Evolutionary conservation across 2,113 vertebrate genomes (phyloP), one percentile per base, ranked within the genome.

Genomic region (Pseudolaguvia tuberculata): DNA sequence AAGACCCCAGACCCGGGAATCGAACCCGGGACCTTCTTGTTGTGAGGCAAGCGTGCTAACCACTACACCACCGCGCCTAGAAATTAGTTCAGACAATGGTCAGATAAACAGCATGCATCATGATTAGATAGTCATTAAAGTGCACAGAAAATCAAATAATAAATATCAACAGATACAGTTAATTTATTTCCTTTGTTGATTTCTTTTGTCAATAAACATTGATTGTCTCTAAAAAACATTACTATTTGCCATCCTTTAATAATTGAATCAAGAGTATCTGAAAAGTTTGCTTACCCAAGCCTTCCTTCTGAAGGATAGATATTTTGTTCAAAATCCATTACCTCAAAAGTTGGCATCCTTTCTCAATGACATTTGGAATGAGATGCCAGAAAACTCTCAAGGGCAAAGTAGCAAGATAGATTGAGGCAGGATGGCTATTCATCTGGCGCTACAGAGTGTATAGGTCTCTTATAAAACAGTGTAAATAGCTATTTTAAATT

Each of bases 371-470:
- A 73, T 79, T 79, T 74, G 25, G 25, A 68, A 68, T 65, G 25
- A 69, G 63, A 59, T 77, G 77, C 77, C 80, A 76, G 65, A 70
- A 76, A 79, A 76, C 77, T 55, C 70, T 73, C 73, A 76, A 79
- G 80, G 73, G 67, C 77, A 76, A 81, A 63, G 61, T 14, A 29
- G 35, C 25, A 76, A 68, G 69, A 67, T 56, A 53, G 73, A 66
- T 23, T 42, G 53, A 21, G 21, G 61, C 23, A 21, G 48, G 62
- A 72, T 27, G 2, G 72, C 58, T 17, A 65, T 56, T 73, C 67
- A 76, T 76, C 68, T 72, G 56, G 56, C 59, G 39, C 47, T 65
- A 55, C 45, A 58, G 52, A 67, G 63, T 67, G 67, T 75, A 20
- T 51, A 50, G 15, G 31, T 79, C 23, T 68, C 31, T 74, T 45